A percentile compares a stretch with the other conserved stretches of the same genome.
Conservation (phyloP, 2,113 vertebrate species). For the Aythya baeri region DNA sequence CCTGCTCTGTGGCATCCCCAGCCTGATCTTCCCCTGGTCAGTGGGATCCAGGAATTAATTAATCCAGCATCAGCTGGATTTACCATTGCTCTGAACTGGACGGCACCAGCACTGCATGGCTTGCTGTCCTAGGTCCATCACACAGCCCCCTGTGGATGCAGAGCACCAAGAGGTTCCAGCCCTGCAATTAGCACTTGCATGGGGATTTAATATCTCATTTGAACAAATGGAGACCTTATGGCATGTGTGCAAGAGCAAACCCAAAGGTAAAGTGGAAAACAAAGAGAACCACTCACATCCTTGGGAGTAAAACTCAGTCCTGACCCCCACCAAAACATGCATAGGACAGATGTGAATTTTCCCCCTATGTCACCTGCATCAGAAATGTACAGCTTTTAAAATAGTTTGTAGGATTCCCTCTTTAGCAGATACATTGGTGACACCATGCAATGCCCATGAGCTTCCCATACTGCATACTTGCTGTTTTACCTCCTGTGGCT, state of each 20-base stretch:
- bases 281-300: background rate
- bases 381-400: background rate
- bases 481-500: background rate
- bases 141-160: background rate
- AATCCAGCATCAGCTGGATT: background rate
- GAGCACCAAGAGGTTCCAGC: background rate
- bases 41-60: background rate
- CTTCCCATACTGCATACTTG: background rate
- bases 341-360: background rate
- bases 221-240: background rate
- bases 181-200: background rate
- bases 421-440: background rate
- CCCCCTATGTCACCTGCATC: background rate
- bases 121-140: background rate
- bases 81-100: background rate
- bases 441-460: background rate
- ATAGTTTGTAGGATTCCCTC: background rate
- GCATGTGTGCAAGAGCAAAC: background rate
- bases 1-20: background rate
- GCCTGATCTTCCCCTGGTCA: background rate
- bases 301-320: background rate
- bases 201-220: background rate
- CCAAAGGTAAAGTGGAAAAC: background rate
- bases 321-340: background rate
- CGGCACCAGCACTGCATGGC: rapidly evolving